Conservation (phyloP, 2,888 invertebrate species). For the Balanococcus diminutus region DNA sequence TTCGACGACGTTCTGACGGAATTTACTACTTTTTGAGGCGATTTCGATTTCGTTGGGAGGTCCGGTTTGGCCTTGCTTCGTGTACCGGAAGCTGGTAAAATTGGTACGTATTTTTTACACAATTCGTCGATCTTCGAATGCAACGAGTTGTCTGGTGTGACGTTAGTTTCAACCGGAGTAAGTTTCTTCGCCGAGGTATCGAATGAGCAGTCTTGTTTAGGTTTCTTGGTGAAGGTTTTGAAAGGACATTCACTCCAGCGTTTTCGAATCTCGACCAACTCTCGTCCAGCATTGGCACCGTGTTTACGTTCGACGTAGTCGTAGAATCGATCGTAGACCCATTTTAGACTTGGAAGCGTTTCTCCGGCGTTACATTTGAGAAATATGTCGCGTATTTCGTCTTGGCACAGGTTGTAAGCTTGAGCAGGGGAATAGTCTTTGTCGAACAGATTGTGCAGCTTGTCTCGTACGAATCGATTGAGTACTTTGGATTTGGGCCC, state of each 20-base stretch:
- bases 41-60: not conserved
- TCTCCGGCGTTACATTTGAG: not conserved
- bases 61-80: not conserved
- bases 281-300: not conserved
- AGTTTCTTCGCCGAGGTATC: no score
- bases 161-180: not conserved
- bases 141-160: not conserved
- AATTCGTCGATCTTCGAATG: not conserved
- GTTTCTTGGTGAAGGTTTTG: no score
- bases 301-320: not conserved
- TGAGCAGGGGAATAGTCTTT: not conserved
- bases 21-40: not conserved
- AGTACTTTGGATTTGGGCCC: not conserved
- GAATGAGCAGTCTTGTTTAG: not conserved
- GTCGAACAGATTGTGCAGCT: not conserved
- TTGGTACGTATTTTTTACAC: constrained; percentile 16
- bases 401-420: not conserved
- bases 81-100: not conserved
- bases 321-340: not conserved
- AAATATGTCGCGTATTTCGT: not conserved
- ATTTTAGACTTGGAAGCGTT: not conserved
- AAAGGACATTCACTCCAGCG: no score
- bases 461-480: not conserved
- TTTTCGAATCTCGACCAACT: not conserved
- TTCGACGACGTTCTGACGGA: not conserved